Evolutionary conservation across 2,113 vertebrate genomes (phyloP).

Genomic region (Odobenus rosmarus): DNA sequence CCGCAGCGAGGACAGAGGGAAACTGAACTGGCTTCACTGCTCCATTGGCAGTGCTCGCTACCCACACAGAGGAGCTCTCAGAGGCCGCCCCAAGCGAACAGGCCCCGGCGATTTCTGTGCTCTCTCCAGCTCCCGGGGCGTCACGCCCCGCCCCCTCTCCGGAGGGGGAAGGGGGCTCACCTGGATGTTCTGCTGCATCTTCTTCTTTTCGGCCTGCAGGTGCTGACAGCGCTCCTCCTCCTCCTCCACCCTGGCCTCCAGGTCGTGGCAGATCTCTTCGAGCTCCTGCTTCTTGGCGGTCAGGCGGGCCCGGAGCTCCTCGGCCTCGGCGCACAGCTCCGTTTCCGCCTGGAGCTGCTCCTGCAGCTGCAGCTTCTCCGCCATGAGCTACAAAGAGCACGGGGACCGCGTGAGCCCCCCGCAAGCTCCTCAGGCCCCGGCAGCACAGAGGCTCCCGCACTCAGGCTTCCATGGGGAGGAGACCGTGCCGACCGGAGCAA

Average conservation of each 20-base stretch:
- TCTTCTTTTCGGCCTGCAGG: constrained; percentile 93
- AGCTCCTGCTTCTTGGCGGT: constrained; percentile 97
- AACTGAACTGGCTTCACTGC: accelerated
- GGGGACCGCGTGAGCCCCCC: neutral
- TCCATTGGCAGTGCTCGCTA: accelerated
- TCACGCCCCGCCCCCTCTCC: accelerated
- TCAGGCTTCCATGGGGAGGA: accelerated
- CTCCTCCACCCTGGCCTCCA: constrained; percentile 97
- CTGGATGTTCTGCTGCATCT: constrained; percentile 98
- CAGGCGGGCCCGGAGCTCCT: constrained; percentile 96
- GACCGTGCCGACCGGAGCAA: accelerated
- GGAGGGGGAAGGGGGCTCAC: constrained; percentile 68
- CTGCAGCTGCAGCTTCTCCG: constrained; percentile 96
- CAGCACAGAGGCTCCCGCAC: neutral
- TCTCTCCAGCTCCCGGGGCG: neutral
- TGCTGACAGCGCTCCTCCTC: constrained; percentile 96
- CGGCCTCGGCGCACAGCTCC: constrained; percentile 96
- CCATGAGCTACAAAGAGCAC: constrained; percentile 85
- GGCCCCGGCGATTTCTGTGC: neutral
- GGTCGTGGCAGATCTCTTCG: constrained; percentile 97
- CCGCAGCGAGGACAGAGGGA: accelerated
- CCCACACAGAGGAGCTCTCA: neutral
- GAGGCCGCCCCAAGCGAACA: neutral
- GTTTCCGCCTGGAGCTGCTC: constrained; percentile 99
- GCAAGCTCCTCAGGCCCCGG: neutral